Conservation (phyloP, 2,888 invertebrate genomes). For the Chymomyza fuscimana region DNA sequence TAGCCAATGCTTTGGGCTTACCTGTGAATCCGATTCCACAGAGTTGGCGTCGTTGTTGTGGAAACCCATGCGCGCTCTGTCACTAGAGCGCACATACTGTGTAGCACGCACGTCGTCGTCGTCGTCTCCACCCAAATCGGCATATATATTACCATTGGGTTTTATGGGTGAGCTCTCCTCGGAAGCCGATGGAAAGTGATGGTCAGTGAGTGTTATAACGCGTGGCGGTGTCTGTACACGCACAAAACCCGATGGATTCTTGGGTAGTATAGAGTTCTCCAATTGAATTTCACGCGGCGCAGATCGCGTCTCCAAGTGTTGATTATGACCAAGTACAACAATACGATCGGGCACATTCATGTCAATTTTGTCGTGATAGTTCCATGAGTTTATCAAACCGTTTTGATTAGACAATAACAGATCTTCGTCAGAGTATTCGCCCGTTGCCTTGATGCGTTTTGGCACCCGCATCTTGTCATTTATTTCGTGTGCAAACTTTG, state of each 20-base stretch:
- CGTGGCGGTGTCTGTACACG: constrained; percentile 94
- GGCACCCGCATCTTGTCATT: constrained; percentile 91
- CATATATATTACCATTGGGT: constrained; percentile 51
- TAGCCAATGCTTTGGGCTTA: constrained; percentile 27
- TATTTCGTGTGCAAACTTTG: constrained; percentile 87
- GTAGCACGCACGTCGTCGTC: constrained; percentile 64
- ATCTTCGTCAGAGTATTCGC: constrained; percentile 85
- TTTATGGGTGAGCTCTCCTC: constrained; percentile 79
- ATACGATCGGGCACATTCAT: constrained; percentile 98
- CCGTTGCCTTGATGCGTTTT: constrained; percentile 87
- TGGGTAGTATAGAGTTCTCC: constrained; percentile 89
- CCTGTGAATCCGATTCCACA: constrained; percentile 78
- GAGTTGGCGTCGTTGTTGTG: constrained; percentile 74
- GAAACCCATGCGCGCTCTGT: constrained; percentile 69
- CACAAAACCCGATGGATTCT: constrained; percentile 84
- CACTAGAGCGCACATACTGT: constrained; percentile 74
- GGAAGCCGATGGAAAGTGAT: constrained; percentile 88
- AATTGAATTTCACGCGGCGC: constrained; percentile 92
- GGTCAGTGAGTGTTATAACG: constrained; percentile 91
- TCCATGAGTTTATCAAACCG: constrained; percentile 83
- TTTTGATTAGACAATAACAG: constrained; percentile 82
- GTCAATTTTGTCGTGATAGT: constrained; percentile 87
- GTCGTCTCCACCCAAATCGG: constrained; percentile 61
- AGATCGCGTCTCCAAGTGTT: constrained; percentile 86
- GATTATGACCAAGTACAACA: constrained; percentile 90